A percentile compares a stretch with the other conserved stretches of the same genome.
These are phyloP conservation scores for Mimachlamys varia DNA, from an alignment of 2,888 invertebrate genomes.

Conservation along the genomic window DNA sequence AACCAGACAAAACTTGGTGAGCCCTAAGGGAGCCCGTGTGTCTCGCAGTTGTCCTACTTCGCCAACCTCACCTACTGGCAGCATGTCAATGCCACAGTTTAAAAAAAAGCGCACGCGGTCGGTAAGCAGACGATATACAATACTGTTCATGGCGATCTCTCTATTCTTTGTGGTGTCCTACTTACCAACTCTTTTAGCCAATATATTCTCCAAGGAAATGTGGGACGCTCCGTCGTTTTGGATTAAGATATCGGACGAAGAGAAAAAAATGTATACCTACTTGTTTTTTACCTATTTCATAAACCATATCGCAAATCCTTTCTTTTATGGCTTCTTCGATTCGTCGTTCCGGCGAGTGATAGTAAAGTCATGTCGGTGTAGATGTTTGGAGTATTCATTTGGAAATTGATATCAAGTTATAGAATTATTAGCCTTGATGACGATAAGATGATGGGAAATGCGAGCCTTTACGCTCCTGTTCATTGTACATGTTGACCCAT, in stretches of 20 bases:
- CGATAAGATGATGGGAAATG: not conserved
- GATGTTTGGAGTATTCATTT: not conserved
- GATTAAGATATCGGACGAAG: not conserved
- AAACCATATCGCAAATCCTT: not conserved
- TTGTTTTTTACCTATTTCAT: conserved; percentile 1
- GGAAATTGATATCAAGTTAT: not conserved
- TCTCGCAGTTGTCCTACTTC: not conserved
- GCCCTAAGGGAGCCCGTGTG: not conserved
- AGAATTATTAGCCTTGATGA: not conserved
- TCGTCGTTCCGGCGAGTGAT: not conserved
- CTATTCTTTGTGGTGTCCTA: not conserved
- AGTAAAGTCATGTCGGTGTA: not conserved
- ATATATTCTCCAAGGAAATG: not conserved
- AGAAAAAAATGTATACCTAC: not conserved
- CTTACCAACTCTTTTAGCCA: not conserved
- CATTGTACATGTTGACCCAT: not conserved
- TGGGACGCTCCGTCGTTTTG: not conserved
- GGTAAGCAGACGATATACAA: not conserved
- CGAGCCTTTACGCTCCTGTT: not conserved
- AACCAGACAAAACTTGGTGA: not conserved
- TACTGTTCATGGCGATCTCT: not conserved
- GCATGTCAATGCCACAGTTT: not conserved
- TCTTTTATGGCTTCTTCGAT: conserved; percentile 8
- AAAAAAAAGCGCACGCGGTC: not conserved
- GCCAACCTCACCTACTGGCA: not conserved